Base-by-base conservation (phyloP, 2,113 vertebrate species). In the Peucedramus taeniatus region DNA sequence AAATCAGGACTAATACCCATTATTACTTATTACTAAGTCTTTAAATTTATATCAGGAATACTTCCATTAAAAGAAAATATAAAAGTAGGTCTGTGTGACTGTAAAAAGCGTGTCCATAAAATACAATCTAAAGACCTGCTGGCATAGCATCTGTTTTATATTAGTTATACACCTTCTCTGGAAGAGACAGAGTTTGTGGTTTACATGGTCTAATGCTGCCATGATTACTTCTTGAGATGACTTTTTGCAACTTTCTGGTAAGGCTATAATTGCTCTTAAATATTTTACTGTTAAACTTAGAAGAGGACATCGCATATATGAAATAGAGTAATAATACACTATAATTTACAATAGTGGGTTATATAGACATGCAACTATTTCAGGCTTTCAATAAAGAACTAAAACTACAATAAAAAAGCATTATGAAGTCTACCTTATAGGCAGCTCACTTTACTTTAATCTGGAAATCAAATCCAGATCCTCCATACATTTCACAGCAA, bases 391-490 rank as follows among this genome's bases (percentile, higher is more conserved):
- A 26, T 90, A 82, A 95, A 93, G 37, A 79, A 74, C 31, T 65
- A 54, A 65, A 94, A 69, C 12, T 16, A 90, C 57, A 83, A 84
- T 83, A 65, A 93, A 94, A 94, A 91, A 72, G 14, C 50, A 80
- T 69, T 85, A 85, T 44, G 59, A 56, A 83, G 40, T 72, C 66
- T 91, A 69, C 68, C 33, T 93, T 59, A 76, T 3, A 88, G 66
- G 24, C 31, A 94, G 75, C 0, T 3, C 93, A 89, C 12, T 31
- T 83, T 91, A 83, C 23, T 89, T 85, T 57, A 83, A 87, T 10
- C 24, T 27, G 94, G 45, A 84, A 94, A 96, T 86, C 51, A 86
- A 83, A 90, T 51, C 87, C 87, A 95, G 93, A 83, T 26, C 54
- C 12, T 93, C 63, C 37, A 60, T 23, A 77, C 44, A n/a, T 60